Conservation (phyloP, 1,140 invertebrate genomes). For the Vanessa tameamea region DNA sequence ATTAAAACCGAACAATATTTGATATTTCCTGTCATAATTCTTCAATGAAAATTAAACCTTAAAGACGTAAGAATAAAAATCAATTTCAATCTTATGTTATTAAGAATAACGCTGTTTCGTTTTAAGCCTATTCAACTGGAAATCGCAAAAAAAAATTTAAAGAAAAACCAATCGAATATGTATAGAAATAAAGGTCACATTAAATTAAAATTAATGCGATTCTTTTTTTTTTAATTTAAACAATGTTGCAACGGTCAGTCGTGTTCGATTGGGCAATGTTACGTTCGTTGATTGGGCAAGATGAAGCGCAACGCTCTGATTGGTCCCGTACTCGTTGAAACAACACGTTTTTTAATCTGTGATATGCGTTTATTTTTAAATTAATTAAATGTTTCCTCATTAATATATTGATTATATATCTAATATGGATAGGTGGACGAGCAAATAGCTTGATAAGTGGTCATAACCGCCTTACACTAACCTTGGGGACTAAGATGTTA, state of each 20-base stretch:
- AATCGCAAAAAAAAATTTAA: neutral
- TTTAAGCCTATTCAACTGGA: neutral
- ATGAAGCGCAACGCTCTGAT: conserved; percentile 49
- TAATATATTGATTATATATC: too few species aligned
- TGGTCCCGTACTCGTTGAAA: conserved; percentile 32
- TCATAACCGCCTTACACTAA: too few species aligned
- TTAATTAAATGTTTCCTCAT: too few species aligned
- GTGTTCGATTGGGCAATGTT: conserved; percentile 38
- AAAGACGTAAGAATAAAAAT: neutral
- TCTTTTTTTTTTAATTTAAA: too few species aligned
- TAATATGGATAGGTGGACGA: too few species aligned
- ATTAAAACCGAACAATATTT: neutral
- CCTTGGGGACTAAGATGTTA: too few species aligned
- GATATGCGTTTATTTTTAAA: too few species aligned
- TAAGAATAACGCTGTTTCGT: neutral
- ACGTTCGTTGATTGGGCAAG: conserved; percentile 45
- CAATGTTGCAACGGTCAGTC: conserved; percentile 33
- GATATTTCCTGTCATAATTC: neutral
- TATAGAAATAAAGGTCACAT: neutral
- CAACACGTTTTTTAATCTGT: neutral
- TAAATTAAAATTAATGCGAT: neutral
- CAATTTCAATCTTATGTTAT: neutral
- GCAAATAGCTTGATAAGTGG: too few species aligned
- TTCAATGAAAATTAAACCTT: neutral
- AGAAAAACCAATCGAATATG: neutral